These are phyloP conservation scores for Hyperoplus lanceolatus DNA, from an alignment of 2,797 vertebrate species.

Conservation along the genomic window DNA sequence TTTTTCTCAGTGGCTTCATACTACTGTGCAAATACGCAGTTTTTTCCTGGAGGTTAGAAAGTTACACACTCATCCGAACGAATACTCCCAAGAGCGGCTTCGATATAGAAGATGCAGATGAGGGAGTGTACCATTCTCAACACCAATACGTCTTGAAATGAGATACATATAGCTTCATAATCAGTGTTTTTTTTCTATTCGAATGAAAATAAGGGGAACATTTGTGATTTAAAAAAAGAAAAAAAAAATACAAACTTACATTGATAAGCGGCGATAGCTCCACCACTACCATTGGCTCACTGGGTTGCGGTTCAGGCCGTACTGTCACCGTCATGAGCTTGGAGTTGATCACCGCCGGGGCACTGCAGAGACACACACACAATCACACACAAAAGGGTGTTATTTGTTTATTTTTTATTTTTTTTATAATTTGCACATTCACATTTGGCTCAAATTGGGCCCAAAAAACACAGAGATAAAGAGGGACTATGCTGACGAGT, in stretches of 20 bases:
- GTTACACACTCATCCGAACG: neutral
- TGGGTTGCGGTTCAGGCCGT: constrained; percentile 92
- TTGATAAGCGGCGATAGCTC: constrained; percentile 93
- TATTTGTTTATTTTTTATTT: neutral
- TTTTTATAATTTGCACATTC: neutral
- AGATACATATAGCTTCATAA: too few species aligned
- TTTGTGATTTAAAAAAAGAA: neutral
- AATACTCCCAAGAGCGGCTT: neutral
- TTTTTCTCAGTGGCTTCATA: neutral
- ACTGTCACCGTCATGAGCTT: constrained; percentile 96
- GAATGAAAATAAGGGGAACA: neutral
- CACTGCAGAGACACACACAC: constrained; percentile 76
- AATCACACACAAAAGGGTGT: neutral
- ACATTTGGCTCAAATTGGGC: neutral
- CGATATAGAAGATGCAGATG: neutral
- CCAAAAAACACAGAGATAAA: neutral
- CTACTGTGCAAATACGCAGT: neutral
- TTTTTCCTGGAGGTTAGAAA: neutral
- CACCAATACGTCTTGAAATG: too few species aligned
- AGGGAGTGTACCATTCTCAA: too few species aligned
- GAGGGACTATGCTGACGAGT: constrained; percentile 7
- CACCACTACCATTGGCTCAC: constrained; percentile 93
- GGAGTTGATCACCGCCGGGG: constrained; percentile 92
- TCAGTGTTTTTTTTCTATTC: too few species aligned
- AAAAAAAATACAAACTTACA: constrained; percentile 78